Evolutionary conservation across 2,797 vertebrate species (phyloP), one percentile per base, ranked within the genome.

Genomic region (Octomys mimax): DNA sequence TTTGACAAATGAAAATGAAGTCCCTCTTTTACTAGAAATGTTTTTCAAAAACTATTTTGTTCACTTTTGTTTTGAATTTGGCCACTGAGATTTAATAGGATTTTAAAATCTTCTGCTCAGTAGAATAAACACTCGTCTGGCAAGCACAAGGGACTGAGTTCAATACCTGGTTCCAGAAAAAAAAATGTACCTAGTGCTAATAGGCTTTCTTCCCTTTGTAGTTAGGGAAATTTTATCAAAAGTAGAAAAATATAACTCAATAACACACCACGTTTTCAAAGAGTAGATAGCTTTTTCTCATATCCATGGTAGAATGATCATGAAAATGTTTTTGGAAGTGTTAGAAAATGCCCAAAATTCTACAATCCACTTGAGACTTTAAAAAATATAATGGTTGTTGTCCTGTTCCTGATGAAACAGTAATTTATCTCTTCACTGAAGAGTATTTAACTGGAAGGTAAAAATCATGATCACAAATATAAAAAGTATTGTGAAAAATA

Each of bases 61-160:
- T 62, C 89, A 59, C 24, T 1, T 33, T 64, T 88, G 36, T 64
- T 92, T 89, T 93, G 24, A 87, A 82, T 54, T 94, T 89, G 87
- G 13, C 1, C 33, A 88, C 22, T 92, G 24, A 70, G 33, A 52
- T 64, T 93, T 86, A 88, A 68, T 21, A 87, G 57, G 13, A 4
- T 78, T 96, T 92, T 31, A 68, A 91, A 92, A 80, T 0, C 4
- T 66, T 26, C 54, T 1, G 13, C 19, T 94, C 78, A 92, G 5
- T 2, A 59, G 22, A 22, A 8, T 59, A 21, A 19, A 4, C 42
- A 42, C 42, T 42, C 5, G 3, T 42, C 42, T 42, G 42, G 42
- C 42, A 42, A 42, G 42, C 42, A 42, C 42, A 42, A 42, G 42
- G 42, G 42, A 42, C 42, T 54, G 52, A 54, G 52, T 54, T 54